Conservation (phyloP, 2,888 invertebrate genomes). For the Dorcus hopei region DNA sequence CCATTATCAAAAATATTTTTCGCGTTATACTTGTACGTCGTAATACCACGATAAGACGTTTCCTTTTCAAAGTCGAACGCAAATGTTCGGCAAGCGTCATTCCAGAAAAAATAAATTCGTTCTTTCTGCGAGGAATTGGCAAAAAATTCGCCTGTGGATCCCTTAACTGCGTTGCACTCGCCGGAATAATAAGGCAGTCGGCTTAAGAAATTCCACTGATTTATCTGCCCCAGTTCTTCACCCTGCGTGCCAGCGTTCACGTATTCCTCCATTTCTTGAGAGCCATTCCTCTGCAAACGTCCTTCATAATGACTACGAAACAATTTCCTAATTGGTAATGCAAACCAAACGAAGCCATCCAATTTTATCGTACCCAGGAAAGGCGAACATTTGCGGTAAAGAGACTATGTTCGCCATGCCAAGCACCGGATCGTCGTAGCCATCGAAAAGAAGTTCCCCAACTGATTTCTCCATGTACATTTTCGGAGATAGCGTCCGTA, state of each 20-base stretch:
- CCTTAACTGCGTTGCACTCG: conserved; percentile 61
- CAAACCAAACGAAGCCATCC: background rate
- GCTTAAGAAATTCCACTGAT: conserved; percentile 68
- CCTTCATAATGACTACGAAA: too few relatives aligned
- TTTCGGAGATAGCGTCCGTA: conserved; percentile 54
- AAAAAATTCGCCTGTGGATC: conserved; percentile 80
- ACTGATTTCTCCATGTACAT: conserved; percentile 62
- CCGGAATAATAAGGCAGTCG: conserved; percentile 53
- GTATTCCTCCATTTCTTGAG: conserved; percentile 67
- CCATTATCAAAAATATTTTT: conserved; percentile 61
- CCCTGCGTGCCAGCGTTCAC: conserved; percentile 75
- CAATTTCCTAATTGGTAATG: conserved; percentile 16
- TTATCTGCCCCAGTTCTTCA: conserved; percentile 66
- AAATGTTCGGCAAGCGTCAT: conserved; percentile 75
- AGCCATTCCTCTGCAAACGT: conserved; percentile 68
- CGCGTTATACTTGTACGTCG: conserved; percentile 66
- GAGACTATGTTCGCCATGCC: conserved; percentile 54
- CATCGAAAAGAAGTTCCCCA: conserved; percentile 72
- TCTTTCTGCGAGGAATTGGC: conserved; percentile 61
- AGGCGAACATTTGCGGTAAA: background rate
- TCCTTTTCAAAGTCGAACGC: conserved; percentile 61
- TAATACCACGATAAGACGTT: conserved; percentile 56
- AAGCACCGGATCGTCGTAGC: conserved; percentile 73
- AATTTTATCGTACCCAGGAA: background rate
- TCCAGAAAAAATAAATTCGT: conserved; percentile 61